Evolutionary conservation across 2,797 vertebrate genomes (phyloP), one percentile per base, ranked within the genome.

Genomic region (Rhinichthys osculus): DNA sequence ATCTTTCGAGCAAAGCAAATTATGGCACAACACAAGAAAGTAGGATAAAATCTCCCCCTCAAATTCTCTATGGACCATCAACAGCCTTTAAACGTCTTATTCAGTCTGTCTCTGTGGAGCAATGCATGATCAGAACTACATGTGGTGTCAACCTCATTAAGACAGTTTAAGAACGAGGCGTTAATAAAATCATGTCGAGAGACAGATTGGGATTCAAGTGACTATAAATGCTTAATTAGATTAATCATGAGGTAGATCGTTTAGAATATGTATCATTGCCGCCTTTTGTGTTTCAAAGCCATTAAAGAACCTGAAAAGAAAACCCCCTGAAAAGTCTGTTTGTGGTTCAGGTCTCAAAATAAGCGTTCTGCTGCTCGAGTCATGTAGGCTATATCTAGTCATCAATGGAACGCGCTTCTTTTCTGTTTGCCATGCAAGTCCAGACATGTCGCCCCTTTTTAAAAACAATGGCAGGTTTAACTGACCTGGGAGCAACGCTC

Each of bases 101-200:
- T 72, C 30, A 14, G 38, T 62, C 62, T 70, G 82, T 85, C 85
- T 88, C 85, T 80, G 62, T 17, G 79, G 87, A 83, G 69, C 66
- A 85, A 83, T 69, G 81, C 81, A 82, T 64, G 88, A 87, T 78
- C 84, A 84, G 83, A 81, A 42, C 73, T 44, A 27, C 80, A 83
- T 83, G 76, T 77, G 84, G 85, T 86, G 86, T 89, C 84, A 87
- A 81, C 86, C 86, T 87, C 86, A 89, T 89, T 89, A 89, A 82
- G 82, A 71, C 57, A 80, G 74, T 52, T 62, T 35, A 74, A 82
- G 27, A 83, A 74, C 73, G 64, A 64, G 79, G 50, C 72, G 7
- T 47, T 44, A 67, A 80, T 59, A 84, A 87, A 87, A 84, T 78
- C 64, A 21, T 89, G 66, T 73, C 47, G 17, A 35, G 73, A 71